Conservation (phyloP, 2,113 vertebrate species). For the Columba livia region DNA sequence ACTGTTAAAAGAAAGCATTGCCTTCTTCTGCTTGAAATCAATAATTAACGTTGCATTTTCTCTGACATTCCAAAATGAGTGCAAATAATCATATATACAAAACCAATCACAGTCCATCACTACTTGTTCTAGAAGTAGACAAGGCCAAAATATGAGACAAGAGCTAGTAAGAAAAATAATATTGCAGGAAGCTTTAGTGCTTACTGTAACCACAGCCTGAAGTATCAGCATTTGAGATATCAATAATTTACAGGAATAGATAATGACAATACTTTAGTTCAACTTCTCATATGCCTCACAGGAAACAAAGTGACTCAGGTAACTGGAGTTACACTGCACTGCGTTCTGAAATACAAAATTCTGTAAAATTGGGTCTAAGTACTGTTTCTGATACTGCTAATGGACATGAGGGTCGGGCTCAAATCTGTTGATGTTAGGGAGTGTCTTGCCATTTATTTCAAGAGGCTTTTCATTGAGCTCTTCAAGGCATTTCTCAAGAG, state of each 20-base stretch:
- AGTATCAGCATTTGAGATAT: slow-evolving; percentile 36
- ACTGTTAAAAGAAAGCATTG: neutral
- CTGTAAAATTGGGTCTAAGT: neutral
- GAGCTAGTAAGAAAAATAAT: slow-evolving; percentile 29
- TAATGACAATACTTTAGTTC: slow-evolving; percentile 1
- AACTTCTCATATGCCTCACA: neutral
- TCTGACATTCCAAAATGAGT: neutral
- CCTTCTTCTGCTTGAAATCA: neutral
- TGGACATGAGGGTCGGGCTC: neutral
- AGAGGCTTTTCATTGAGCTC: neutral
- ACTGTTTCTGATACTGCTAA: neutral
- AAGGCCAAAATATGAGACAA: slow-evolving; percentile 11
- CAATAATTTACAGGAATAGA: slow-evolving; percentile 54
- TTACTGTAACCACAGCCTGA: slow-evolving; percentile 50
- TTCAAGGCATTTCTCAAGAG: neutral
- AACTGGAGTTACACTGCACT: neutral
- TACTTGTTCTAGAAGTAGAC: neutral
- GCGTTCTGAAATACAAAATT: neutral
- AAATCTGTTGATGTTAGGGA: neutral
- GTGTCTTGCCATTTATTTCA: neutral
- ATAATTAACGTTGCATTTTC: slow-evolving; percentile 4
- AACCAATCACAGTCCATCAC: neutral
- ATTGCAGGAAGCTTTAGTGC: slow-evolving; percentile 40
- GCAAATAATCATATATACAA: neutral
- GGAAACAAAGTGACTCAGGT: neutral